Conservation (phyloP, 2,797 vertebrate genomes). For the Oreochromis grahami region DNA sequence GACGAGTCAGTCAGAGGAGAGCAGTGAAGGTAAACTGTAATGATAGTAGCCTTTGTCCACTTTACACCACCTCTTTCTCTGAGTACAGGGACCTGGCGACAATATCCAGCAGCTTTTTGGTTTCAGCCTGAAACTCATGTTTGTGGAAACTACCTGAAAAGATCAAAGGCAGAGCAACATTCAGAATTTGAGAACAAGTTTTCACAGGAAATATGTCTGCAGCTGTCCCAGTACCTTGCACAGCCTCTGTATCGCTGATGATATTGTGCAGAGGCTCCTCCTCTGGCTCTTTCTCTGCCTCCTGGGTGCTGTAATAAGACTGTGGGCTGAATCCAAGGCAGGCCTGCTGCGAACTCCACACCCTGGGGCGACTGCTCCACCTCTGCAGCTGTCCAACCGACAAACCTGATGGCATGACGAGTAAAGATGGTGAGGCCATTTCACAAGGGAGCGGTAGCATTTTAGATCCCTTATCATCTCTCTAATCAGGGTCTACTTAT, state of each 20-base stretch:
- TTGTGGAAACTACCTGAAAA: constrained; percentile 81
- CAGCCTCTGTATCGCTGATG: constrained; percentile 83
- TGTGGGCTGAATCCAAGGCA: constrained; percentile 20
- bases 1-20: neutral
- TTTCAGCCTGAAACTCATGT: constrained; percentile 97
- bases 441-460: neutral
- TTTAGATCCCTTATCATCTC: neutral
- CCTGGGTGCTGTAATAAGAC: constrained; percentile 81
- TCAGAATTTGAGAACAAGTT: neutral
- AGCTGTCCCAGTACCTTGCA: constrained; percentile 77
- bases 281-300: constrained; percentile 76
- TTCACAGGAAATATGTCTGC: neutral
- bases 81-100: constrained; percentile 95
- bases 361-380: neutral
- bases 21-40: neutral
- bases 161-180: neutral
- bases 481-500: neutral
- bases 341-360: constrained; percentile 39
- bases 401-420: constrained; percentile 5
- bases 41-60: neutral
- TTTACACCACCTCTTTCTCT: constrained; percentile 81
- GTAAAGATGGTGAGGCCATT: neutral
- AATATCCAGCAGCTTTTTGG: constrained; percentile 94
- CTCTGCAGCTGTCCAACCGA: neutral
- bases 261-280: constrained; percentile 85